These are phyloP conservation scores for Artemia sinica DNA, from an alignment of 2,888 invertebrate genomes.

Conservation along the genomic window DNA sequence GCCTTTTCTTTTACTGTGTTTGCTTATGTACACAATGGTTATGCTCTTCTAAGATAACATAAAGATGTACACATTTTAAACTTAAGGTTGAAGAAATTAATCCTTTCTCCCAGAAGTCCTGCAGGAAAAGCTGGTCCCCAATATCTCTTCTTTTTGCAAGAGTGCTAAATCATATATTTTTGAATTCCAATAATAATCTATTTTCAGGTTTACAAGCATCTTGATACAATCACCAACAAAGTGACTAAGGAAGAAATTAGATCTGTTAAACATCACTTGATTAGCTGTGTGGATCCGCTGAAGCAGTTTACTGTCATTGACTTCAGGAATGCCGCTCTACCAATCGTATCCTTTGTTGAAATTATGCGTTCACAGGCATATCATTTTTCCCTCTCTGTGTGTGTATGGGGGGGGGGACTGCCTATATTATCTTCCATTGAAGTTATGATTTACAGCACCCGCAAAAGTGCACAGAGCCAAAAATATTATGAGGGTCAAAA, in stretches of 20 bases:
- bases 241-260: slow-evolving; percentile 59
- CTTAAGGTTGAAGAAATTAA: slow-evolving; percentile 7
- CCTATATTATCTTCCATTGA: too few species aligned
- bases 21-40: too few species aligned
- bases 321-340: slow-evolving; percentile 59
- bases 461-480: too few species aligned
- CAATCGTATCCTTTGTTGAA: slow-evolving; percentile 43
- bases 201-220: slow-evolving; percentile 69
- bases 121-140: not conserved
- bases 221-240: slow-evolving; percentile 86
- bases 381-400: too few species aligned
- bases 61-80: not conserved
- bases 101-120: not conserved
- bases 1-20: too few species aligned
- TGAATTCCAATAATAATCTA: slow-evolving; percentile 24
- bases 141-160: too few species aligned
- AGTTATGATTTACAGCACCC: too few species aligned
- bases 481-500: too few species aligned
- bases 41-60: too few species aligned
- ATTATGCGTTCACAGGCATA: too few species aligned
- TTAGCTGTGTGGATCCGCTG: slow-evolving; percentile 66
- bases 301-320: slow-evolving; percentile 62
- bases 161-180: too few species aligned
- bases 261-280: slow-evolving; percentile 63
- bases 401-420: too few species aligned